Conservation (phyloP, 53 echinoderm and acorn worm genomes). For the Apostichopus leukothele region DNA sequence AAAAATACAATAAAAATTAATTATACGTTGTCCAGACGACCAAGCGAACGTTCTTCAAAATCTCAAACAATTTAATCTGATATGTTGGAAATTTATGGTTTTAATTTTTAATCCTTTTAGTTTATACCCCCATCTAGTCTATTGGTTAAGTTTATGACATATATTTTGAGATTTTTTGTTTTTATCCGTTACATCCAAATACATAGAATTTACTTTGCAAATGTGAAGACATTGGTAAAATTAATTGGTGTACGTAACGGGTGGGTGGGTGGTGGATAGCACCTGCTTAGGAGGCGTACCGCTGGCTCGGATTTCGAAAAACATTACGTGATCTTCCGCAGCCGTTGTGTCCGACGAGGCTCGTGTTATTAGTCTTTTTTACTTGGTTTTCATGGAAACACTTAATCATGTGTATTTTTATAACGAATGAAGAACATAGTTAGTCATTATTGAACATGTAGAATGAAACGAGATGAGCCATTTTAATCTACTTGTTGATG, state of each 20-base stretch:
- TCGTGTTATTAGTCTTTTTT: not conserved
- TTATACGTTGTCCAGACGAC: too few species aligned
- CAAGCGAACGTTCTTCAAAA: too few species aligned
- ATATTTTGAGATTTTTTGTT: too few species aligned
- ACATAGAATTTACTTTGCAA: too few species aligned
- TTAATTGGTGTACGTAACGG: not conserved
- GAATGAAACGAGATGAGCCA: too few species aligned
- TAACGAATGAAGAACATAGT: not conserved
- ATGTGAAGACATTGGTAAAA: not conserved
- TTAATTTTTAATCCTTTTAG: too few species aligned
- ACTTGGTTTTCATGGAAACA: not conserved
- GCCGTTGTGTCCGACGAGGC: not conserved
- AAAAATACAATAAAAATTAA: too few species aligned
- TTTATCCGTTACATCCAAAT: too few species aligned
- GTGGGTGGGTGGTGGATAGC: not conserved
- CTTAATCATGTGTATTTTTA: not conserved
- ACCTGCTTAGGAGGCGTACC: not conserved
- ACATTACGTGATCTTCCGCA: not conserved
- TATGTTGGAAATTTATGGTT: too few species aligned
- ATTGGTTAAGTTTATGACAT: too few species aligned
- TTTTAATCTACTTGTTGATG: not conserved
- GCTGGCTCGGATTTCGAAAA: not conserved
- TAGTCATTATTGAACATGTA: not conserved
- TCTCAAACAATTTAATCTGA: too few species aligned
- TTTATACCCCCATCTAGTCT: too few species aligned